phyloP scores from a whole-genome alignment of 2,888 invertebrate genomes.

The Eupithecia inturbata region DNA sequence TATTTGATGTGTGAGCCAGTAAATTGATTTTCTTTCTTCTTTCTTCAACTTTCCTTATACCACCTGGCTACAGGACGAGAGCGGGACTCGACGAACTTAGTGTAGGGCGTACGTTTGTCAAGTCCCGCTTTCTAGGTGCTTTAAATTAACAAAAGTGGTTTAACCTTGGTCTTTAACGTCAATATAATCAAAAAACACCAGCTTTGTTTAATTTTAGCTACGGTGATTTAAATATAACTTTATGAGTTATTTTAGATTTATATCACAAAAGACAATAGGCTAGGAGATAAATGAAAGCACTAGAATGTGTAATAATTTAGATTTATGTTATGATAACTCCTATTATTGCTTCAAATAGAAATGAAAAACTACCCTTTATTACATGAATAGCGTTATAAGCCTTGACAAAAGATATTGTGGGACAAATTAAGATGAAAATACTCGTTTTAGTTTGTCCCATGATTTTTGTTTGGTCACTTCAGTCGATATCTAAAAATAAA shows the following conservation, averaged over 20 bases:
- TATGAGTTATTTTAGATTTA: conserved; percentile 30
- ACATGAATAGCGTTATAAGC: conserved; percentile 26
- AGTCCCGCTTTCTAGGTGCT: neutral
- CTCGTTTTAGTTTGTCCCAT: neutral
- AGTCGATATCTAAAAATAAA: too few species aligned
- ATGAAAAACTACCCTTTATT: conserved; percentile 31
- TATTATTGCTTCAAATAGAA: conserved; percentile 35
- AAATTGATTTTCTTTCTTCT: too few species aligned
- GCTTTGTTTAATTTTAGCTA: conserved; percentile 1
- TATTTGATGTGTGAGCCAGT: too few species aligned
- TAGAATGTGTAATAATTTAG: conserved; percentile 43
- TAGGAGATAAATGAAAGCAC: conserved; percentile 33
- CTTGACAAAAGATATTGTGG: conserved; percentile 6
- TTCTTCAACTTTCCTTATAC: too few species aligned
- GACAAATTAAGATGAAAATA: neutral
- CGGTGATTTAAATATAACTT: conserved; percentile 17
- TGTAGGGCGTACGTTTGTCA: neutral
- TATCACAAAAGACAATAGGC: conserved; percentile 41
- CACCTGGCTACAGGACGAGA: too few species aligned
- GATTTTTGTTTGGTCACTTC: too few species aligned
- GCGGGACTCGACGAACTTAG: too few species aligned
- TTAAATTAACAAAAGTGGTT: neutral
- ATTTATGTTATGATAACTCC: conserved; percentile 41
- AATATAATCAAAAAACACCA: neutral
- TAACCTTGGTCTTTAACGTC: neutral